These are phyloP conservation scores for Xestia rhomboidea DNA, from an alignment of 2,888 invertebrate genomes.

Conservation along the genomic window DNA sequence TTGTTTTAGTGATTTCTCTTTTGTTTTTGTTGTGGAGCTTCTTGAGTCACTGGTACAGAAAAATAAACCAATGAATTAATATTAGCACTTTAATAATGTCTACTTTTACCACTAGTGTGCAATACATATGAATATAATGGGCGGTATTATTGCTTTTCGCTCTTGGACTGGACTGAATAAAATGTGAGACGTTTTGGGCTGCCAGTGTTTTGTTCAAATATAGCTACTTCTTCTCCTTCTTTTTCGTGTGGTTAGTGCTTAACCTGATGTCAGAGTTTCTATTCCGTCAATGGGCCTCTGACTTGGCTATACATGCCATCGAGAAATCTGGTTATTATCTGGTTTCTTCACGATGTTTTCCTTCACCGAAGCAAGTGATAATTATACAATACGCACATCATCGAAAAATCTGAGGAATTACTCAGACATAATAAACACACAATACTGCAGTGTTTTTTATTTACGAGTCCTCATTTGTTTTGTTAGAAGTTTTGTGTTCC, in stretches of 20 bases:
- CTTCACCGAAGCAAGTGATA: no score
- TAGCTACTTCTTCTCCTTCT: neutral
- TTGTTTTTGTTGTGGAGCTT: neutral
- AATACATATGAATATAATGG: neutral
- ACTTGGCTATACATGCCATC: no score
- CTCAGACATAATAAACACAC: neutral
- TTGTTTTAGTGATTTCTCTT: constrained; percentile 12
- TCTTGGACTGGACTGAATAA: neutral
- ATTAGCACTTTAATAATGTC: neutral
- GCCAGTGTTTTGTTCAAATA: neutral
- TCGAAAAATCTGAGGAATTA: no score
- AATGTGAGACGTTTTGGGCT: neutral
- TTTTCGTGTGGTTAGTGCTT: no score
- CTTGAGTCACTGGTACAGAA: neutral
- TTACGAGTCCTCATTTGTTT: neutral
- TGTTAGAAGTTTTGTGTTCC: neutral
- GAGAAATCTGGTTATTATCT: no score
- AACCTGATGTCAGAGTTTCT: no score
- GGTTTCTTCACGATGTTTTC: no score
- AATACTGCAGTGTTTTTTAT: neutral
- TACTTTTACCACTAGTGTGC: neutral
- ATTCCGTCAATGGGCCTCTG: no score
- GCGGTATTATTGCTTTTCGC: neutral
- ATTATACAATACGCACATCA: no score
- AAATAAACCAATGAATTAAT: neutral